Evolutionary conservation across 2,113 vertebrate species (phyloP), one percentile per base, ranked within the genome.

Genomic region (Promerops cafer): DNA sequence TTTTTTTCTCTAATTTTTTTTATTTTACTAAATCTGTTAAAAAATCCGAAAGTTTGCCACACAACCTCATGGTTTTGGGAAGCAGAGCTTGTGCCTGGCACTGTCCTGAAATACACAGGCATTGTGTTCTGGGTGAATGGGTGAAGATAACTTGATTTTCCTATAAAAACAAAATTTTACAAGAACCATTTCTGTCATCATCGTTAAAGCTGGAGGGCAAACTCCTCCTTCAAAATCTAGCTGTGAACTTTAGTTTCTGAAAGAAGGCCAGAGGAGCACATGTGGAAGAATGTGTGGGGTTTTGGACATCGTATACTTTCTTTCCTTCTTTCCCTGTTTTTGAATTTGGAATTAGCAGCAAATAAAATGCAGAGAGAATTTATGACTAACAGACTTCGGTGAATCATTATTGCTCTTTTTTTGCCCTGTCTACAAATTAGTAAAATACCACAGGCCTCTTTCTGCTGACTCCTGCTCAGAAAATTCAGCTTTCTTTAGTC

Each of bases 391-490:
- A 61, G 77, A 7, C 40, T 56, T 61, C 35, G 63, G 40, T 92
- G 82, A 94, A 93, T 93, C 87, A 75, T 57, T 64, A 52, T 27
- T 87, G 74, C 40, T 10, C 6, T 72, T 54, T 65, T 60, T 63
- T 45, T 49, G 31, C 66, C 61, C 33, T 37, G 6, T 71, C 33
- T 76, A 64, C 52, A 68, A 74, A 89, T 92, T 52, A 63, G 19
- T 75, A 66, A 88, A 65, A 77, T 61, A 60, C 70, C 69, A 35
- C 3, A 2, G n/a, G 75, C 80, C 61, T 83, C 28, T 94, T 93
- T 95, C 50, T 95, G 87, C 84, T 87, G 86, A 89, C 47, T 96
- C 12, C 76, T 70, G 64, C 93, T 83, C 42, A 66, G 84, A 94
- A 94, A 87, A 90, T 75, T 33, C 50, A 89, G 22, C 52, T 74